Base-by-base conservation (phyloP, 1,140 invertebrate species). In the Hestina assimilis region DNA sequence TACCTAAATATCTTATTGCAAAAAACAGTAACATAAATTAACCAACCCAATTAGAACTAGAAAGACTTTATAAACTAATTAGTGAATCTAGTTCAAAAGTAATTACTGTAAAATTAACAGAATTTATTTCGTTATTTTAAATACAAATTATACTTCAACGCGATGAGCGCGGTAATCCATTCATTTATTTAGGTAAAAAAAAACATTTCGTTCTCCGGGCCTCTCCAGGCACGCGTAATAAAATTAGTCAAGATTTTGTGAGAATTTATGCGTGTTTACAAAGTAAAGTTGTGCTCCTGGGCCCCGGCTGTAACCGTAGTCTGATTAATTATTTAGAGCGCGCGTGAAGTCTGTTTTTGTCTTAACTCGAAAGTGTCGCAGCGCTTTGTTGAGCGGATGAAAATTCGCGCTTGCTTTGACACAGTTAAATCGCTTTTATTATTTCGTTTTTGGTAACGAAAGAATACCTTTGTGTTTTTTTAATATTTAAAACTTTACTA, bases 241-340 rank as follows among this genome's bases (percentile, higher is more conserved):
- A 21, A 38, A 38, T 50, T 50, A 11, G 29, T 38, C 28, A 24
- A 38, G 29, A 47, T 33, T 33, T 23, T 31, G 33, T 12, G 31
- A 20, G 17, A 38, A 38, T 50, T 50, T 38, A 38, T 38, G 46
- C 46, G 31, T 50, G 46, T 50, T 50, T 50, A 50, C 31, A 1
- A 24, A 50, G 19, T 50, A 33, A 50, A 38, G 46, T 50, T 38
- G 17, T 12, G 33, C 46, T 38, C 28, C n/a, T 12, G 15, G 26
- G 17, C 21, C 14, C 43, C 8, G n/a, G 35, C 7, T 48, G 45
- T 47, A 48, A 14, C 31, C 17, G 12, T 20, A 15, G 15, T n/a
- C 21, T 50, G 51, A 69, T 69, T 69, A 69, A 69, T 69, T 69
- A 69, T 62, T 65, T 63, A 69, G 54, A 53, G 57, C 60, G 55